Percentiles rank a stretch among this genome's conserved stretches.
These are phyloP conservation scores for Pungitius pungitius DNA, from an alignment of 2,113 vertebrate genomes.

Conservation along the genomic window DNA sequence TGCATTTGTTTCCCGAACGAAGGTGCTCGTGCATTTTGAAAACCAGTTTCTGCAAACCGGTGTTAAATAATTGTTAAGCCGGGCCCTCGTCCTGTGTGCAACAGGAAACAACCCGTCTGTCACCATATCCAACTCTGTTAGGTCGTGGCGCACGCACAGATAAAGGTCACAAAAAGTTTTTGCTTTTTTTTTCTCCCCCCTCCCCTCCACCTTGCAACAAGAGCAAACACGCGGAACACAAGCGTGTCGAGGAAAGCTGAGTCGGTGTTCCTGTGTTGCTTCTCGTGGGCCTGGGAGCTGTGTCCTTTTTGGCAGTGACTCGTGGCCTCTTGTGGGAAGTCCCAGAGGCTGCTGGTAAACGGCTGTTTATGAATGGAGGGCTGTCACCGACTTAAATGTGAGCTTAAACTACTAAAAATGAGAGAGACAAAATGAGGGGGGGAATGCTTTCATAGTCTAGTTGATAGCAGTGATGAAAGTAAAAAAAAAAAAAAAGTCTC, in stretches of 20 bases:
- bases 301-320: slow-evolving; percentile 61
- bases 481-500: background rate
- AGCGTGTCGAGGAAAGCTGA: slow-evolving; percentile 27
- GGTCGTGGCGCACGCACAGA: slow-evolving; percentile 10
- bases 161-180: slow-evolving; percentile 34
- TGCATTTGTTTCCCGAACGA: slow-evolving; percentile 20
- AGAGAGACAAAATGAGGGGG: background rate
- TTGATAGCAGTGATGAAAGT: background rate
- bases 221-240: slow-evolving; percentile 38
- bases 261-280: slow-evolving; percentile 47
- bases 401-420: too few relatives aligned
- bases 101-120: slow-evolving; percentile 23
- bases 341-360: slow-evolving; percentile 66
- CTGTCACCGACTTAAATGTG: slow-evolving; percentile 57
- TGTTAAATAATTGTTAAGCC: slow-evolving; percentile 5
- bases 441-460: background rate
- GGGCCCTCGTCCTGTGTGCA: background rate
- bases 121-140: slow-evolving; percentile 23
- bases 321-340: slow-evolving; percentile 63
- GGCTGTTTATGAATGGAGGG: slow-evolving; percentile 70
- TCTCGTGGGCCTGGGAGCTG: slow-evolving; percentile 49
- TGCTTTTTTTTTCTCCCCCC: slow-evolving; percentile 15
- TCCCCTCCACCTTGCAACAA: slow-evolving; percentile 27
- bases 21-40: background rate
- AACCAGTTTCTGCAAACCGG: slow-evolving; percentile 20